Evolutionary conservation across 2,113 vertebrate genomes (phyloP).

Genomic region (Monopterus albus): DNA sequence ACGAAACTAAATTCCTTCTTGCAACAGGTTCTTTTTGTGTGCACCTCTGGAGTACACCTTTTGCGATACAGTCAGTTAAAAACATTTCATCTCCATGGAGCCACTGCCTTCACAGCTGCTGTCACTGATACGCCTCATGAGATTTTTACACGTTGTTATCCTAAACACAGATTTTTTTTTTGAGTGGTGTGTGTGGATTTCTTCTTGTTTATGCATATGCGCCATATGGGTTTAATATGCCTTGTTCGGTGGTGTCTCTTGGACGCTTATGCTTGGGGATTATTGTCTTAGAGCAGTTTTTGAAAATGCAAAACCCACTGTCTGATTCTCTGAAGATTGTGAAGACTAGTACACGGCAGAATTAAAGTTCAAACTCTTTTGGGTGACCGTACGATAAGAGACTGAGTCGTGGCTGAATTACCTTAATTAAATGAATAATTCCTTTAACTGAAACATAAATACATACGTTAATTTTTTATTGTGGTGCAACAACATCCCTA

Average conservation of each 20-base stretch:
- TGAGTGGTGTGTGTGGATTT: neutral
- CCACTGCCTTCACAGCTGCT: neutral
- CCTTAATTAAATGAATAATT: slow-evolving; percentile 4
- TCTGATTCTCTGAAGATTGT: neutral
- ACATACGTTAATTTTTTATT: neutral
- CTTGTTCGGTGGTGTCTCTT: neutral
- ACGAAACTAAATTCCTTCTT: neutral
- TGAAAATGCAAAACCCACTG: neutral
- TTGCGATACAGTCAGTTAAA: slow-evolving; percentile 11
- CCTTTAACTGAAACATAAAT: neutral
- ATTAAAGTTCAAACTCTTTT: neutral
- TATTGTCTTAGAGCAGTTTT: neutral
- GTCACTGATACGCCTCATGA: neutral
- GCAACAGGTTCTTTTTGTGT: neutral
- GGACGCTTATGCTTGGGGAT: neutral
- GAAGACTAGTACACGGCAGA: neutral
- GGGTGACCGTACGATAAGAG: neutral
- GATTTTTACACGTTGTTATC: neutral
- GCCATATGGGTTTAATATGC: neutral
- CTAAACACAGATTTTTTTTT: neutral
- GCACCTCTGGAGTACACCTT: neutral
- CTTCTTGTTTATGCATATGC: neutral
- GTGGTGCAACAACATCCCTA: neutral
- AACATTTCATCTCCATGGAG: slow-evolving; percentile 7
- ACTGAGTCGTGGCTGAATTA: neutral